Percentiles rank a stretch among this genome's conserved stretches.
Conservation (phyloP, 1,140 invertebrate species). For the Paraescarpia echinospica region DNA sequence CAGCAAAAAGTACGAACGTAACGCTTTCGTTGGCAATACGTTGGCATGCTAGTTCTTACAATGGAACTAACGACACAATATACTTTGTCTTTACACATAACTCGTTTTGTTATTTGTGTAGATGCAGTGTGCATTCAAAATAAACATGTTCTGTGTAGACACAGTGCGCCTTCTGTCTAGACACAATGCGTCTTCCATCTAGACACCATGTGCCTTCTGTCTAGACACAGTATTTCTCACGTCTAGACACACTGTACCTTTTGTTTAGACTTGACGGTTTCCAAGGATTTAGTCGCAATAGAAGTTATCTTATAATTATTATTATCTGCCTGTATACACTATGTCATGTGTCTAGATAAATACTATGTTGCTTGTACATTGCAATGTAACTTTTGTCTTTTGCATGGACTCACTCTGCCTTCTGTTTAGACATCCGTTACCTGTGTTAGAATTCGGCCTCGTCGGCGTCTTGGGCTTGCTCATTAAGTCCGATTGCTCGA, state of each 20-base stretch:
- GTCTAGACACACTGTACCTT: no score
- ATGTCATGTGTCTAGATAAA: no score
- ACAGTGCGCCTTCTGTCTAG: not conserved
- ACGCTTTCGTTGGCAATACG: no score
- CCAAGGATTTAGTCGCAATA: no score
- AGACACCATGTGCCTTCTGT: not conserved
- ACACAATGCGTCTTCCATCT: not conserved
- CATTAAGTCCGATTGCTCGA: not conserved
- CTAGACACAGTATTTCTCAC: not conserved
- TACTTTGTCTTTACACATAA: not conserved
- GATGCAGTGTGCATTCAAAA: no score
- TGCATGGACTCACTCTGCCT: not conserved
- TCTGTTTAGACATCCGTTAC: not conserved
- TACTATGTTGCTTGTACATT: no score
- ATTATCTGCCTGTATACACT: not conserved
- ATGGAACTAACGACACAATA: not conserved
- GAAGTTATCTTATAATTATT: no score
- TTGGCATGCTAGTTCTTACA: no score
- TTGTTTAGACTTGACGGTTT: no score
- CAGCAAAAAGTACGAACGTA: no score
- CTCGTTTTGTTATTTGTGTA: not conserved
- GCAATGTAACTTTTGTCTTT: no score
- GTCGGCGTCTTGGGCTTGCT: not conserved
- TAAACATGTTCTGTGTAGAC: no score
- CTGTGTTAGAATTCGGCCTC: not conserved